phyloP scores from a whole-genome alignment of 2,113 vertebrate species.

The Pandion haliaetus region DNA sequence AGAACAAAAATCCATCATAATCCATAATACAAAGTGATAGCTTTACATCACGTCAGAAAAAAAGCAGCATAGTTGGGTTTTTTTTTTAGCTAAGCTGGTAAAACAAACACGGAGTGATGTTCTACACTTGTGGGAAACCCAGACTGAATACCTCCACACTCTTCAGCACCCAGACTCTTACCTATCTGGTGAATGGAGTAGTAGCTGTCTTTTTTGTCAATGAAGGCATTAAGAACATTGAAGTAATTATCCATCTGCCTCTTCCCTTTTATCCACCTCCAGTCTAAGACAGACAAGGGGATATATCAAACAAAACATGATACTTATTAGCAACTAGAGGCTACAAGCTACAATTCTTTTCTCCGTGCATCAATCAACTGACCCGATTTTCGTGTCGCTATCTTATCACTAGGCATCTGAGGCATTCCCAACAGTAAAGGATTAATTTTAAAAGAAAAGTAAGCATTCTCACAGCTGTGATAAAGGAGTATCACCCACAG shows the following conservation, averaged over 20 bases:
- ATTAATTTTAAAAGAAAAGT: not conserved
- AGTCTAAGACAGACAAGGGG: slow-evolving; percentile 74
- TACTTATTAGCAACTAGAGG: not conserved
- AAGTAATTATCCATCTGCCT: slow-evolving; percentile 88
- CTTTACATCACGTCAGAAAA: not conserved
- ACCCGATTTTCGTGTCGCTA: fast-evolving
- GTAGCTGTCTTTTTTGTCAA: slow-evolving; percentile 97
- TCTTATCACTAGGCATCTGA: not conserved
- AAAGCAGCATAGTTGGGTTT: not conserved
- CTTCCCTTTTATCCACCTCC: slow-evolving; percentile 88
- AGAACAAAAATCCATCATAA: not conserved
- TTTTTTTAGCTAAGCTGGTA: not conserved
- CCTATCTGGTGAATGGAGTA: slow-evolving; percentile 99
- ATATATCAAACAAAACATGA: not conserved
- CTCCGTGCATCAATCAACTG: not conserved
- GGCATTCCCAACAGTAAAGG: not conserved
- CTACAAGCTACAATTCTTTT: not conserved
- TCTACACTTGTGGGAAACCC: not conserved
- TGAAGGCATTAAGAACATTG: slow-evolving; percentile 90
- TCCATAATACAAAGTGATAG: not conserved
- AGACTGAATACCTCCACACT: not conserved
- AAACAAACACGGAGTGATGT: not conserved
- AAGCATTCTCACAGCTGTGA: not conserved
- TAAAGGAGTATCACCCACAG: not conserved
- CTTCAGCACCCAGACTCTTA: slow-evolving; percentile 51